A percentile compares a stretch with the other conserved stretches of the same genome.
phyloP scores from a whole-genome alignment of 2,113 vertebrate species.

The Bungarus multicinctus region DNA sequence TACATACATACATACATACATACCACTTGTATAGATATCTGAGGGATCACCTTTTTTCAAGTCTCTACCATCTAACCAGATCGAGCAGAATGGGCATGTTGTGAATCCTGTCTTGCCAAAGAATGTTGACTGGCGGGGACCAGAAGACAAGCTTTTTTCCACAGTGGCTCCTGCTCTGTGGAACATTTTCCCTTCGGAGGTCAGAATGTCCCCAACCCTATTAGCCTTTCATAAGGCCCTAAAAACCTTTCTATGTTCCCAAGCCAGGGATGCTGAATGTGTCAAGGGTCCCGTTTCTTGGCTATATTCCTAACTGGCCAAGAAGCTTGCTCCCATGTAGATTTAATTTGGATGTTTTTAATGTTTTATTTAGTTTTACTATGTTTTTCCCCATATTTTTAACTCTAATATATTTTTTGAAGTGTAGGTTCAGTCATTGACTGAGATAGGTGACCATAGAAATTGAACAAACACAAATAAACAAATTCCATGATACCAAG shows the following conservation, averaged over 20 bases:
- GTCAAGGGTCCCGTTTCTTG: background rate
- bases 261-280: background rate
- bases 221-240: background rate
- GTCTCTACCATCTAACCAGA: background rate
- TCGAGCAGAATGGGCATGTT: background rate
- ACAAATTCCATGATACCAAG: too few species aligned
- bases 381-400: too few species aligned
- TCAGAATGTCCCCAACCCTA: background rate
- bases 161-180: background rate
- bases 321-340: background rate
- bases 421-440: too few species aligned
- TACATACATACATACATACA: too few species aligned
- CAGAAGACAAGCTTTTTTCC: too few species aligned
- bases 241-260: background rate
- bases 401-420: too few species aligned
- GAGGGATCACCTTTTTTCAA: background rate
- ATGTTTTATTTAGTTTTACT: too few species aligned
- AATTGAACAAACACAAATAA: too few species aligned
- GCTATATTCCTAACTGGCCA: background rate
- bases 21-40: too few species aligned
- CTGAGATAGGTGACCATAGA: too few species aligned
- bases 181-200: background rate
- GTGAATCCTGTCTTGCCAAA: background rate
- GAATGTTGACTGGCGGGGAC: background rate
- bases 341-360: too few species aligned